Evolutionary conservation across 2,113 vertebrate species (phyloP), one percentile per base, ranked within the genome.

Genomic region (Coreoperca whiteheadi): DNA sequence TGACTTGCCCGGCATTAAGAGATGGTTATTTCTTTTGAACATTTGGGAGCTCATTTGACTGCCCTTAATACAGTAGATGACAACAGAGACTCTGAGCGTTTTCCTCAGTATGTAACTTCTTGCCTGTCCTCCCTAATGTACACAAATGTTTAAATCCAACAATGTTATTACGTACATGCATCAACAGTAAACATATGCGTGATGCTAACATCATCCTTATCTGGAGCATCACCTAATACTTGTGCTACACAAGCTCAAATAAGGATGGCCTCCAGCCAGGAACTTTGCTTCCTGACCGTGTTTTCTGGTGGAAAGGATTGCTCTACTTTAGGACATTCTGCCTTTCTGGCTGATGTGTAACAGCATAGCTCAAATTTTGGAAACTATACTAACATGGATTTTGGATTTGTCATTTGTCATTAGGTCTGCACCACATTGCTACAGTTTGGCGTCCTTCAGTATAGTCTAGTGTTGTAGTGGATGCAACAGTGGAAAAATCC

Each of bases 191-290:
- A 82, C 53, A 88, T 84, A 59, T 73, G 74, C 54, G 2, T 66
- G 43, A 73, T 56, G 43, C 46, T 46, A 74, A 66, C 34, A 69
- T 56, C 82, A 32, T 85, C 67, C 41, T 88, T 64, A 90, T 91
- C 68, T 85, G 81, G 70, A 87, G 74, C 75, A 57, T 78, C 67
- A 41, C 67, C 79, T 70, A 66, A 80, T 77, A 59, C 86, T 80
- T 67, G 30, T 81, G 56, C 74, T 68, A 76, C 65, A 39, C 72
- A 73, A 79, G 80, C 85, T 89, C 71, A 89, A 80, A 93, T 92
- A 78, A 93, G 74, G 74, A 91, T 91, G 91, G 92, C 82, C 66
- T 34, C 41, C 16, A n/a, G 92, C 90, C 93, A 92, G 86, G 39
- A 74, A 70, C 81, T 82, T 73, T 87, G 75, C 73, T 78, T 54